Conservation (phyloP, 2,888 invertebrate genomes). For the Macrosoma leucophasiata region DNA sequence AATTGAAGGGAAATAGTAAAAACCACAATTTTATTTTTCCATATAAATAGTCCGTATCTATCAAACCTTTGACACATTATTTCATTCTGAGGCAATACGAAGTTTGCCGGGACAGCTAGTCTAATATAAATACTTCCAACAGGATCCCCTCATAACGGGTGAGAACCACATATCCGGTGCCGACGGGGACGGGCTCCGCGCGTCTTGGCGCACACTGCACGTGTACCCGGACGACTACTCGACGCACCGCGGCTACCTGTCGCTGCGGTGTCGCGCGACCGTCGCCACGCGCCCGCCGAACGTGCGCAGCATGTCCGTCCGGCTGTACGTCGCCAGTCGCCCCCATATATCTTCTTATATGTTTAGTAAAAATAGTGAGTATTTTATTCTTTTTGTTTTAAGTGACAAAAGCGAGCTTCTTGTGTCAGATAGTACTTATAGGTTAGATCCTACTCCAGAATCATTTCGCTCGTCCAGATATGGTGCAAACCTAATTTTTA, state of each 20-base stretch:
- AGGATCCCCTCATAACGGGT: slow-evolving; percentile 61
- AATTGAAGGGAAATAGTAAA: no score
- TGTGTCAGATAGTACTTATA: no score
- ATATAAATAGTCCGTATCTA: no score
- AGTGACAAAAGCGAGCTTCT: no score
- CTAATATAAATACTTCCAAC: slow-evolving; percentile 20
- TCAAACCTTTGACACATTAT: no score
- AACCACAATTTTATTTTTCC: no score
- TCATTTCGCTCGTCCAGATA: no score
- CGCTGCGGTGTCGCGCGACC: slow-evolving; percentile 59
- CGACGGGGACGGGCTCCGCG: slow-evolving; percentile 58
- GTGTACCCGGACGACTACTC: slow-evolving; percentile 62
- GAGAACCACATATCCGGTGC: slow-evolving; percentile 58
- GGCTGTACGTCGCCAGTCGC: slow-evolving; percentile 56
- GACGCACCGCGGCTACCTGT: slow-evolving; percentile 57
- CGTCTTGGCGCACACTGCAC: slow-evolving; percentile 63
- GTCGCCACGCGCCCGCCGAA: slow-evolving; percentile 52
- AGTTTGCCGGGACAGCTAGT: no score
- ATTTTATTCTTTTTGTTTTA: slow-evolving; percentile 6
- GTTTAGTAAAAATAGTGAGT: slow-evolving; percentile 72
- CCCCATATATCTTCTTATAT: slow-evolving; percentile 67
- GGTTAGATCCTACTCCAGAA: no score
- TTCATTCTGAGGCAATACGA: no score
- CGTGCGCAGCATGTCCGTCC: slow-evolving; percentile 60
- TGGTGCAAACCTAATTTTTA: no score